These are phyloP conservation scores for Amphiprion ocellaris DNA, from an alignment of 2,113 vertebrate species.

Conservation along the genomic window DNA sequence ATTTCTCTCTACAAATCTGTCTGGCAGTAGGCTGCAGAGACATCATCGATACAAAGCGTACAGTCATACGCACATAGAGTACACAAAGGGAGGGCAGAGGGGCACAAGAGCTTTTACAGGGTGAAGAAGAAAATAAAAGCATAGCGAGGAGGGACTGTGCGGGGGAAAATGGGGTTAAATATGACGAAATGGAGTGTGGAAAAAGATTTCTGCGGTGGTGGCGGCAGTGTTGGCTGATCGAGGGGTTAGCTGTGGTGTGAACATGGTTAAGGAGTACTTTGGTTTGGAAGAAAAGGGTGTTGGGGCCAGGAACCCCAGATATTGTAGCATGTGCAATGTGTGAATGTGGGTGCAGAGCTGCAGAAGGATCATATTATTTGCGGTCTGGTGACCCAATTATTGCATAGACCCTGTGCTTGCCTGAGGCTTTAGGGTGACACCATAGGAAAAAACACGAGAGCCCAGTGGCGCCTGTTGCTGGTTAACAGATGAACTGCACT, in stretches of 20 bases:
- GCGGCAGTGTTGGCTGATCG: background rate
- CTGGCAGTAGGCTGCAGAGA: conserved; percentile 27
- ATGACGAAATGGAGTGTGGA: background rate
- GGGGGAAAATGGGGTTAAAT: background rate
- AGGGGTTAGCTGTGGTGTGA: background rate
- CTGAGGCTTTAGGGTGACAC: conserved; percentile 44
- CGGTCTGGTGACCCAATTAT: conserved; percentile 78
- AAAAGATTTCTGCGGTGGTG: background rate
- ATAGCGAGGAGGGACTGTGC: conserved; percentile 5
- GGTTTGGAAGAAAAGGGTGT: conserved; percentile 22
- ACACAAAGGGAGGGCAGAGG: conserved; percentile 42
- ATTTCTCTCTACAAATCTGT: conserved; percentile 46
- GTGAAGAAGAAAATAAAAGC: conserved; percentile 30
- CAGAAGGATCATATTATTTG: conserved; percentile 71
- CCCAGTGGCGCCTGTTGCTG: conserved; percentile 62
- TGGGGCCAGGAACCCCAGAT: conserved; percentile 29
- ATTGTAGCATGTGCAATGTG: conserved; percentile 48
- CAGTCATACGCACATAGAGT: conserved; percentile 29
- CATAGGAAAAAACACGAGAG: conserved; percentile 23
- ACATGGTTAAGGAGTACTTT: background rate
- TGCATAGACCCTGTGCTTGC: conserved; percentile 43
- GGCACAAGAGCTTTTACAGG: conserved; percentile 25
- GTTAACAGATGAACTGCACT: conserved; percentile 37
- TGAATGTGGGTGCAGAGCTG: conserved; percentile 55
- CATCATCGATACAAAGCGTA: conserved; percentile 40